A percentile compares a stretch with the other conserved stretches of the same genome.
Conservation (phyloP, 2,888 invertebrate species). For the Idaea straminata region DNA sequence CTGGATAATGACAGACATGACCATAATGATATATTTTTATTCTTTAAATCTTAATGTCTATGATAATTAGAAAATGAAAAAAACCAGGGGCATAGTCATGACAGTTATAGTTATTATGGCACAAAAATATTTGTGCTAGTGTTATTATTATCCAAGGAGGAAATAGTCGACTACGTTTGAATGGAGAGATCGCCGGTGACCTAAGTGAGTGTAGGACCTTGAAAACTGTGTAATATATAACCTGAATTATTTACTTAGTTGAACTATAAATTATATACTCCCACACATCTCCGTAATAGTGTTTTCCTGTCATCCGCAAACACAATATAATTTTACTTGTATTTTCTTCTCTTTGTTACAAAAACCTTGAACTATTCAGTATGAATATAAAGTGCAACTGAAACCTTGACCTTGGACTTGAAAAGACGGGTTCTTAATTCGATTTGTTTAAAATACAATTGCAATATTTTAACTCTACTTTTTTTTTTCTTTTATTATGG, state of each 20-base stretch:
- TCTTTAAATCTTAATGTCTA: no score
- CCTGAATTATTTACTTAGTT: slow-evolving; percentile 7
- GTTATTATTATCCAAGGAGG: no score
- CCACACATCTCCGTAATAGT: slow-evolving; percentile 5
- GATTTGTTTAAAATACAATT: slow-evolving; percentile 1
- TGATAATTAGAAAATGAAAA: no score
- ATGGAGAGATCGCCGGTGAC: no score
- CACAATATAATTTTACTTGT: slow-evolving; percentile 24
- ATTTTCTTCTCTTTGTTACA: slow-evolving; percentile 23
- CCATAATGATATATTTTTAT: no score
- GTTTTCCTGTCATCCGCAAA: slow-evolving; percentile 13
- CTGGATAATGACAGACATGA: no score
- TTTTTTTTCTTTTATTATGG: no score
- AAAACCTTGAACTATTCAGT: slow-evolving; percentile 28
- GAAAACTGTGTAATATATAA: slow-evolving; percentile 1
- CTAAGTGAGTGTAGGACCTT: neutral
- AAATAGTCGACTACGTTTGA: no score
- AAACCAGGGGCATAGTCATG: no score
- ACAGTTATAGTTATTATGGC: no score
- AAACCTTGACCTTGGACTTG: slow-evolving; percentile 56
- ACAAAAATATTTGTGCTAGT: no score
- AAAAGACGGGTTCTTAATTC: slow-evolving; percentile 4
- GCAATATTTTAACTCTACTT: neutral
- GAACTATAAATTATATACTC: neutral
- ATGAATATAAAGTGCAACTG: slow-evolving; percentile 53